These are phyloP conservation scores for Pseudochirops cupreus DNA, from an alignment of 2,797 vertebrate species.

Conservation along the genomic window DNA sequence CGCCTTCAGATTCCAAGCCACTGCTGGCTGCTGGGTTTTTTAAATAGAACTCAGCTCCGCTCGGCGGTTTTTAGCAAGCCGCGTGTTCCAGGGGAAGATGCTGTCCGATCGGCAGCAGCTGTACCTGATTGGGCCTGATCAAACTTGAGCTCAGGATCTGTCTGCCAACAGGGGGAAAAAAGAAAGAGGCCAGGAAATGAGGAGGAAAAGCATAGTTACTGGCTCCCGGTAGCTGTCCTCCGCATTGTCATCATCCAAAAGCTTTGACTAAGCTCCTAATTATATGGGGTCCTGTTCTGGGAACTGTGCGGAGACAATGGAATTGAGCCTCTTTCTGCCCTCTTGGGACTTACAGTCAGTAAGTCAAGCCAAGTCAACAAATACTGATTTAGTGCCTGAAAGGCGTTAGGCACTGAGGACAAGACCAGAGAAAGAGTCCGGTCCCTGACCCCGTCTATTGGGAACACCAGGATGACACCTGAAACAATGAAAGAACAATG, in stretches of 20 bases:
- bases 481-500: not conserved
- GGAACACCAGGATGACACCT: not conserved
- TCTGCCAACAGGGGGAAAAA: rapidly evolving
- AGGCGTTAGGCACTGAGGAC: not conserved
- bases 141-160: slow-evolving; percentile 44
- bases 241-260: not conserved
- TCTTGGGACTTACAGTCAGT: not conserved
- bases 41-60: slow-evolving; percentile 73
- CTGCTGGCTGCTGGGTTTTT: slow-evolving; percentile 37
- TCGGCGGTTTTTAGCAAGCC: slow-evolving; percentile 66
- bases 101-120: not conserved
- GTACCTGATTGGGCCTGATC: slow-evolving; percentile 46
- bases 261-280: not conserved
- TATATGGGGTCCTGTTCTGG: not conserved
- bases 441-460: not conserved
- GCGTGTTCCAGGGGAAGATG: not conserved
- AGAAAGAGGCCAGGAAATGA: not conserved
- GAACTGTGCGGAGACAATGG: not conserved
- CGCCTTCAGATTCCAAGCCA: slow-evolving; percentile 57
- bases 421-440: not conserved
- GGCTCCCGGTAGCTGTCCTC: not conserved
- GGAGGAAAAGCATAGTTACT: not conserved
- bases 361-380: not conserved
- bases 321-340: not conserved
- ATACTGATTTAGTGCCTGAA: not conserved